A percentile compares a stretch with the other conserved stretches of the same genome.
These are phyloP conservation scores for Simalia tracyae DNA, from an alignment of 2,797 vertebrate species.

Conservation along the genomic window DNA sequence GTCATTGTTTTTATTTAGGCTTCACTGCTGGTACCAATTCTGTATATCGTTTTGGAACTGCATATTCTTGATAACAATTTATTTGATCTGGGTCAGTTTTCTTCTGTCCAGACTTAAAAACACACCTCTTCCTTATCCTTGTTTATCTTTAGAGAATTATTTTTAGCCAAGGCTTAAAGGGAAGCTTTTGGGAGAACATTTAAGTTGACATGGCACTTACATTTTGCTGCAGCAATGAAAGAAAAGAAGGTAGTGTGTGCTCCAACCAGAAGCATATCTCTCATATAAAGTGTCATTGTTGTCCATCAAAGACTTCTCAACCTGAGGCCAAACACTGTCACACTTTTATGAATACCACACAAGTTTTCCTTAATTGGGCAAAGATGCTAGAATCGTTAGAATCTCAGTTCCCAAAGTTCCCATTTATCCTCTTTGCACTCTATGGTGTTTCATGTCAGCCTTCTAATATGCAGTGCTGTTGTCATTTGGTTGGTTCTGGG, in stretches of 20 bases:
- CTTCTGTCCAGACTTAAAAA: not conserved
- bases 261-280: not conserved
- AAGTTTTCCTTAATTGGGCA: not conserved
- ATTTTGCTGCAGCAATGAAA: not conserved
- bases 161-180: not conserved
- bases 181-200: not conserved
- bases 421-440: slow-evolving; percentile 16
- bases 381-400: not conserved
- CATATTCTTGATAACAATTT: not conserved
- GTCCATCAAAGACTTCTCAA: not conserved
- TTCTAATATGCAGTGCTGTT: slow-evolving; percentile 17
- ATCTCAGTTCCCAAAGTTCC: not conserved
- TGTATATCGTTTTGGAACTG: not conserved
- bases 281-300: not conserved
- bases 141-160: not conserved
- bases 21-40: not conserved
- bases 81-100: not conserved
- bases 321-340: not conserved
- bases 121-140: not conserved
- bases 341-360: not conserved
- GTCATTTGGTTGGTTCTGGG: slow-evolving; percentile 30
- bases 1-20: not conserved
- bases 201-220: not conserved
- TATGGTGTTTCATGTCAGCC: slow-evolving; percentile 19
- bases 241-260: not conserved